These are phyloP conservation scores for Cynopterus brachyotis DNA, from an alignment of 2,113 vertebrate genomes.

Conservation along the genomic window DNA sequence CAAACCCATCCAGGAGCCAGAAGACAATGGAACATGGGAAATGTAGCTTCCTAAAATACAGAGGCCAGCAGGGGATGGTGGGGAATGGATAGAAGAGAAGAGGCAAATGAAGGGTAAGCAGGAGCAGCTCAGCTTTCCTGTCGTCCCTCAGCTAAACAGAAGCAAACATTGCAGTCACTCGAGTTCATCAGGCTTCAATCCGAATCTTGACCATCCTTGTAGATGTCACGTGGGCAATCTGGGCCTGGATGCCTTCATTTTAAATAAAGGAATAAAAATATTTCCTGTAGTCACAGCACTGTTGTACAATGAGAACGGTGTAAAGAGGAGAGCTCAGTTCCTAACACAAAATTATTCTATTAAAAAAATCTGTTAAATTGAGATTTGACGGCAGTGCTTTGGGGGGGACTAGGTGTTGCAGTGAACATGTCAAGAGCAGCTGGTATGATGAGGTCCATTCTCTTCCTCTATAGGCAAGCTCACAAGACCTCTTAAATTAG, in stretches of 20 bases:
- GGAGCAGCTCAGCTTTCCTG: background rate
- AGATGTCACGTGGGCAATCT: background rate
- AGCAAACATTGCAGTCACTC: accelerated
- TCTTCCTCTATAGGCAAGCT: background rate
- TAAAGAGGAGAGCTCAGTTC: background rate
- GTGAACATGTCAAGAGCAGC: background rate
- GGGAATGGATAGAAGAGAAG: background rate
- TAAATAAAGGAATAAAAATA: background rate
- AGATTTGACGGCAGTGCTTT: background rate
- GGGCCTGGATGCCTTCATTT: background rate
- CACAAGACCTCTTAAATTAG: background rate
- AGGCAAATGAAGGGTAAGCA: background rate
- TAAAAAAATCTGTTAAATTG: background rate
- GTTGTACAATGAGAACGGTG: background rate
- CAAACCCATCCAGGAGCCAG: background rate
- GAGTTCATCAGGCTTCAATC: background rate
- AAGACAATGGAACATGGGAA: background rate
- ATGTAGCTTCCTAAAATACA: background rate
- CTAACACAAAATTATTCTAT: background rate
- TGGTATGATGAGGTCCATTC: too few relatives aligned
- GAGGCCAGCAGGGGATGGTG: background rate
- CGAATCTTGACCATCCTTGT: background rate
- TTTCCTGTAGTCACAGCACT: background rate
- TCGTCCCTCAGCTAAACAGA: accelerated
- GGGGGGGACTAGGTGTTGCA: background rate